Percentiles rank a stretch among this genome's conserved stretches.
phyloP scores from a whole-genome alignment of 53 echinoderm and acorn worm species.

The Arbacia lixula region DNA sequence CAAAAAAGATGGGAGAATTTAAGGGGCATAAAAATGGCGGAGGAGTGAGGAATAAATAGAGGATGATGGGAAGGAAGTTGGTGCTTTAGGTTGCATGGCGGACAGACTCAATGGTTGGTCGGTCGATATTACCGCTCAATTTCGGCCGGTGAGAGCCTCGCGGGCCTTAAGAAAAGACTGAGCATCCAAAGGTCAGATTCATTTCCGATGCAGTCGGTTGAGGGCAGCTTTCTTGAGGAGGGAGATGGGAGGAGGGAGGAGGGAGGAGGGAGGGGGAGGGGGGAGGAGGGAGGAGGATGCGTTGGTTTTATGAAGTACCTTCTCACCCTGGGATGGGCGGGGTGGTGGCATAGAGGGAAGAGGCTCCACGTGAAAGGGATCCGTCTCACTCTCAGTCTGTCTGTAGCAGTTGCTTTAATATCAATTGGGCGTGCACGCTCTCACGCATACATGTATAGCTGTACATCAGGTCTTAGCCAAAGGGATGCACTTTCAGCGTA shows the following conservation, averaged over 20 bases:
- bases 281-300: constrained; percentile 3
- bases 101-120: background rate
- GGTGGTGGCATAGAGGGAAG: constrained; percentile 18
- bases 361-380: constrained; percentile 6
- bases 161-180: constrained; percentile 35
- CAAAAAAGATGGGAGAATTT: background rate
- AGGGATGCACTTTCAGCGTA: too few species aligned
- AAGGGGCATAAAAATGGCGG: background rate
- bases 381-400: too few species aligned
- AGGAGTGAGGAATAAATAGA: background rate
- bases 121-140: constrained; percentile 51
- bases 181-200: constrained; percentile 38
- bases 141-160: constrained; percentile 27
- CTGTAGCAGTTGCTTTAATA: too few species aligned
- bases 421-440: too few species aligned
- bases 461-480: too few species aligned
- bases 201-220: constrained; percentile 23
- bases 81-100: background rate
- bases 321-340: constrained; percentile 10
- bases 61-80: background rate
- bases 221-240: too few species aligned
- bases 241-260: too few species aligned
- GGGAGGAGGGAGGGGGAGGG: too few species aligned
- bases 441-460: too few species aligned
- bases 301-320: constrained; percentile 17